A percentile compares a stretch with the other conserved stretches of the same genome.
Evolutionary conservation across 2,797 vertebrate species (phyloP).

Genomic region (Aplochiton taeniatus): DNA sequence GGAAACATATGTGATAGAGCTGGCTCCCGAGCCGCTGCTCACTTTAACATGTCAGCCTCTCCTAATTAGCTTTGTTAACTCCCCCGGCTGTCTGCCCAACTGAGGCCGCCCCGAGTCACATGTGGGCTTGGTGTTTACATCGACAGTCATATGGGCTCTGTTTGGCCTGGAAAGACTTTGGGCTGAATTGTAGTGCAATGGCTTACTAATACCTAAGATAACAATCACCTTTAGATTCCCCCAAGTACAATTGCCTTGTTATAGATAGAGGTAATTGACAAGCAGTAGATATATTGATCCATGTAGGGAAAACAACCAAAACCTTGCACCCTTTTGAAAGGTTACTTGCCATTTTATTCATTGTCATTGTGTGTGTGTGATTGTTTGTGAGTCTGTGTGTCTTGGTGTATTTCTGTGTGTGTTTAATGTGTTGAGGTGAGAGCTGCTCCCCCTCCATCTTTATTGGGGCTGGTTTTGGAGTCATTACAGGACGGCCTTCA

Average conservation of each 20-base stretch:
- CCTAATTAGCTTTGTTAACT: conserved; percentile 83
- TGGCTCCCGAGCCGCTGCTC: conserved; percentile 73
- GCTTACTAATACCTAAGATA: conserved; percentile 50
- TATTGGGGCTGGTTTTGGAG: conserved; percentile 70
- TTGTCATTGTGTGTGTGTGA: conserved; percentile 7
- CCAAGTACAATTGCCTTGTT: conserved; percentile 39
- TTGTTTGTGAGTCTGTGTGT: background rate
- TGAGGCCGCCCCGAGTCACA: conserved; percentile 69
- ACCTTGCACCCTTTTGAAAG: conserved; percentile 35
- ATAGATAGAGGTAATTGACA: conserved; percentile 50
- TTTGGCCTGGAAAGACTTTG: conserved; percentile 49
- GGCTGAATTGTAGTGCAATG: conserved; percentile 15
- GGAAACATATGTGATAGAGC: conserved; percentile 82
- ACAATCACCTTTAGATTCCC: conserved; percentile 28
- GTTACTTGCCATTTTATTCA: conserved; percentile 38
- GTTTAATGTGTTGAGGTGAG: conserved; percentile 52
- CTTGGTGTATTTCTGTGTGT: conserved; percentile 8
- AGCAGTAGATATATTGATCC: conserved; percentile 65
- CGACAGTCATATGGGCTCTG: conserved; percentile 60
- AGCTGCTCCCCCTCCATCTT: conserved; percentile 69
- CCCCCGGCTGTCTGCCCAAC: conserved; percentile 78
- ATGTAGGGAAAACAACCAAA: conserved; percentile 37
- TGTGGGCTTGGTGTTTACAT: conserved; percentile 71
- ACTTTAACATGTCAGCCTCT: conserved; percentile 81
- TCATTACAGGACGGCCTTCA: conserved; percentile 74